phyloP scores from a whole-genome alignment of 2,888 invertebrate genomes.

The Plemyria rubiginata region DNA sequence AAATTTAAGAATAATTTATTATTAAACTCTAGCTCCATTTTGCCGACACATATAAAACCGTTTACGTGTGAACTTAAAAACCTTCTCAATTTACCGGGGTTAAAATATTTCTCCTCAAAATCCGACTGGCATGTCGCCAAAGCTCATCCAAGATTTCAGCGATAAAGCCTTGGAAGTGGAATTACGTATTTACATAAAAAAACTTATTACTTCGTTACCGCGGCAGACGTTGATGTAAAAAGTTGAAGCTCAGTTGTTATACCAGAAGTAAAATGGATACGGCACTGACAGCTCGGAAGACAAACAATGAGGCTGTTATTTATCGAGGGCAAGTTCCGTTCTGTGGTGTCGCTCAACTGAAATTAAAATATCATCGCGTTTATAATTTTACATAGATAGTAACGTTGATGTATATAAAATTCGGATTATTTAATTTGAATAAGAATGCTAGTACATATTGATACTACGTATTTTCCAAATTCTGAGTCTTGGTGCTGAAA shows the following conservation, averaged over 20 bases:
- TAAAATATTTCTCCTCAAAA: conserved; percentile 58
- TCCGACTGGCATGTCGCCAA: conserved; percentile 58
- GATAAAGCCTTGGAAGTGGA: conserved; percentile 52
- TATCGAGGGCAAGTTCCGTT: conserved; percentile 19
- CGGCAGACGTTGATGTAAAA: conserved; percentile 42
- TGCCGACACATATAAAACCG: conserved; percentile 29
- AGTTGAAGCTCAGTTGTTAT: conserved; percentile 38
- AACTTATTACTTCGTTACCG: conserved; percentile 49
- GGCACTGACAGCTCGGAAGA: conserved; percentile 6
- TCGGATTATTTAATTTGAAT: no score
- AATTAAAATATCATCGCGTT: conserved; percentile 7
- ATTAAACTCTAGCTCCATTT: conserved; percentile 20
- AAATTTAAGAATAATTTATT: conserved; percentile 30
- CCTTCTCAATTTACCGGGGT: conserved; percentile 50
- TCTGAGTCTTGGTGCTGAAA: no score
- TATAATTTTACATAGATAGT: not conserved
- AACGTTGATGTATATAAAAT: not conserved
- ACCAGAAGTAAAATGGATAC: conserved; percentile 39
- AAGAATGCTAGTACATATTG: no score
- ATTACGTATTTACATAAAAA: conserved; percentile 56
- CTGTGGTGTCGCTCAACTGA: conserved; percentile 7
- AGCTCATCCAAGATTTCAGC: conserved; percentile 54
- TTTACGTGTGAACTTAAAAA: conserved; percentile 29
- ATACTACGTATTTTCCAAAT: no score
- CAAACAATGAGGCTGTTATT: conserved; percentile 19